These are phyloP conservation scores for Cynopterus sphinx DNA, from an alignment of 2,797 vertebrate genomes.

Conservation along the genomic window DNA sequence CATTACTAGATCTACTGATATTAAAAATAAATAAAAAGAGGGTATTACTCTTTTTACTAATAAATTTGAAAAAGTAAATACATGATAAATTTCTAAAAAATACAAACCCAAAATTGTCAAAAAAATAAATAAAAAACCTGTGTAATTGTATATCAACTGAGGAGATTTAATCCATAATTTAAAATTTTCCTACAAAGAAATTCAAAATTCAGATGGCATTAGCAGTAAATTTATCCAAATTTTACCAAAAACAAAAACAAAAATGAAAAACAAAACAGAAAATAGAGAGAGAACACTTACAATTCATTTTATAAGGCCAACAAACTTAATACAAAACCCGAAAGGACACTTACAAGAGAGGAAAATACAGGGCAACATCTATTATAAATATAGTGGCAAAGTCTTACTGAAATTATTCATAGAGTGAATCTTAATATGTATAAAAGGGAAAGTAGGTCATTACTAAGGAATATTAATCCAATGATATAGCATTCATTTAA, in stretches of 20 bases:
- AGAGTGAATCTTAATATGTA: not conserved
- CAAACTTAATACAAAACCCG: conserved; percentile 1
- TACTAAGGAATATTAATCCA: not conserved
- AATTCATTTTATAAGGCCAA: conserved; percentile 33
- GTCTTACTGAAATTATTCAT: not conserved
- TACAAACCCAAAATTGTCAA: not conserved
- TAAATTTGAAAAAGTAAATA: not conserved
- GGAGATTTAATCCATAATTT: conserved; percentile 50
- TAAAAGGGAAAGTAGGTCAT: not conserved
- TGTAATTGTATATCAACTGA: conserved; percentile 37
- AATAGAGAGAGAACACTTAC: conserved; percentile 7
- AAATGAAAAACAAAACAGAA: not conserved
- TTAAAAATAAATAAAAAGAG: not conserved
- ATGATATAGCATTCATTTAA: not conserved
- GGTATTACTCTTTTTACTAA: not conserved
- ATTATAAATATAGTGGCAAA: not conserved
- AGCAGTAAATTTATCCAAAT: conserved; percentile 43
- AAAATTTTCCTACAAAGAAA: conserved; percentile 41
- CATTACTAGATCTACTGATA: not conserved
- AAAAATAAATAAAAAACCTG: not conserved
- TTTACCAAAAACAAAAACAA: not conserved
- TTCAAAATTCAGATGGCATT: conserved; percentile 33
- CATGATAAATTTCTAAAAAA: conserved; percentile 38
- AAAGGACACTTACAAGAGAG: conserved; percentile 26
- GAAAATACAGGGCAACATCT: not conserved